Evolutionary conservation across 2,113 vertebrate genomes (phyloP), one percentile per base, ranked within the genome.

Genomic region (Melanerpes aurifrons): DNA sequence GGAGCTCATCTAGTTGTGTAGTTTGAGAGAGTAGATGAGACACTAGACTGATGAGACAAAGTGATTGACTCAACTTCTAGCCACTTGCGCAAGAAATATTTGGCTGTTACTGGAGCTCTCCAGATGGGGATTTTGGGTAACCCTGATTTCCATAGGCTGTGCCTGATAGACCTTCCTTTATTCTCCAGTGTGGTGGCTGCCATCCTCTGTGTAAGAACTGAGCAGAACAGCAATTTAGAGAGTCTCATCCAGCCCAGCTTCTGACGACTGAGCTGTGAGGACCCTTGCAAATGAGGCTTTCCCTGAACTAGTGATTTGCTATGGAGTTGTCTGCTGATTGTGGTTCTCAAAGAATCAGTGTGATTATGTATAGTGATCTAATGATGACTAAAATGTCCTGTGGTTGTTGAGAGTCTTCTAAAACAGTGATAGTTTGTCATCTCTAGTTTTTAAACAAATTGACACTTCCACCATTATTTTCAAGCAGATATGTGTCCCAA

Each of bases 251-350:
- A 64, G 17, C 45, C 22, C 59, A 47, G 24, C 17, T 56, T 50
- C 48, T 0, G 4, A 73, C 31, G n/a, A 75, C 7, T 0, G 4
- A 73, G 40, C 18, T 81, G 11, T 0, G 4, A 73, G 40, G n/a
- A 75, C 7, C 3, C 6, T 77, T 73, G 40, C 47, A 83, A 58
- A 6, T 17, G 10, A 68, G 20, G 3, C 7, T 81, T 77, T 70
- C 15, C 35, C 21, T 2, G 71, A 92, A 59, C 2, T 6, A 62
- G 6, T 15, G 24, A 74, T 82, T 84, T 43, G 25, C 26, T 73
- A 6, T 43, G 77, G 71, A 48, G 25, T 31, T 15, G 40, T 74
- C 54, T 88, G 26, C 10, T 76, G 15, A 21, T 32, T 26, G 29
- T 57, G 50, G 32, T 48, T 73, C 43, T 88, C 15, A 86, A 90